A percentile compares a stretch with the other conserved stretches of the same genome.
Conservation (phyloP, 1,140 invertebrate genomes). For the Bombus breviceps region DNA sequence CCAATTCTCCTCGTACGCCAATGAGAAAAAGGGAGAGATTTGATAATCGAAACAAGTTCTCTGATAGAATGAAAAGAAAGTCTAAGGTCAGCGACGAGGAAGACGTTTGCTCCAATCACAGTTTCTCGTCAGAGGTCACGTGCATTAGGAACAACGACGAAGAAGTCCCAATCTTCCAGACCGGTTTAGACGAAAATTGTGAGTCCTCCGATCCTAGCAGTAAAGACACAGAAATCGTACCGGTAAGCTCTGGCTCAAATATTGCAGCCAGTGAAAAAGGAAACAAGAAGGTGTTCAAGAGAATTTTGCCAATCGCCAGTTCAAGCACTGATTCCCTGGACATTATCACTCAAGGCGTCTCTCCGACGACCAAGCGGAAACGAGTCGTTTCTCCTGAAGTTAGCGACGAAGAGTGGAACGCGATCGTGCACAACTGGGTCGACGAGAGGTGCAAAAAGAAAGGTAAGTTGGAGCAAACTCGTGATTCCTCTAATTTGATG, state of each 20-base stretch:
- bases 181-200: background rate
- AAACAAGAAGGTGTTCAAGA: background rate
- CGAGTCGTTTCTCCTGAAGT: background rate
- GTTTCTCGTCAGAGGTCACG: background rate
- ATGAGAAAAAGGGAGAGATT: too few relatives aligned
- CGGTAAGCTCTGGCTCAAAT: background rate
- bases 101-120: background rate
- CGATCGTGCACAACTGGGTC: background rate
- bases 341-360: rapidly evolving
- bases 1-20: too few relatives aligned
- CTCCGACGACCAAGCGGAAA: slow-evolving; percentile 16
- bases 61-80: background rate
- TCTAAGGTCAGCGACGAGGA: background rate
- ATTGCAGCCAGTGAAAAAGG: too few relatives aligned
- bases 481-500: background rate
- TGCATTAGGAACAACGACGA: background rate
- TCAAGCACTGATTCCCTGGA: background rate
- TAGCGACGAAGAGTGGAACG: background rate
- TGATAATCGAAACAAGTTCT: background rate
- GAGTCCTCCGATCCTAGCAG: background rate
- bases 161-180: background rate
- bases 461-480: background rate
- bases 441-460: background rate
- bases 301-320: background rate
- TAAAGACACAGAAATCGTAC: background rate